Conservation (phyloP, 1,140 invertebrate genomes). For the Bombus waltoni region DNA sequence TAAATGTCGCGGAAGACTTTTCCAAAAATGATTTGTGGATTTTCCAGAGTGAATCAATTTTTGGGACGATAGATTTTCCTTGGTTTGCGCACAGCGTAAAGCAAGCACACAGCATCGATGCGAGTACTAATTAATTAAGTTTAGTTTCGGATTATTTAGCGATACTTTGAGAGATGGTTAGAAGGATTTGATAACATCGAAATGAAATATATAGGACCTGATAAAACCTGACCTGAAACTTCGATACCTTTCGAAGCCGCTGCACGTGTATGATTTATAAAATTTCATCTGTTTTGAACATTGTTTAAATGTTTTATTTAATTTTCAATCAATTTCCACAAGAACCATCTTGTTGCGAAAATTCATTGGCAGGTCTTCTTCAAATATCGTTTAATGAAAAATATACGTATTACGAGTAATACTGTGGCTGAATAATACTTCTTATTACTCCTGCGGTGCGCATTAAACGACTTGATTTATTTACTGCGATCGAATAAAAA, state of each 20-base stretch:
- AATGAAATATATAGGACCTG: too few relatives aligned
- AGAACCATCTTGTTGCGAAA: too few relatives aligned
- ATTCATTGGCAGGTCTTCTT: background rate
- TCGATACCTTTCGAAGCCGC: too few relatives aligned
- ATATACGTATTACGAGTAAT: background rate
- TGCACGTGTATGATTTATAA: too few relatives aligned
- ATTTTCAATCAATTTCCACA: background rate
- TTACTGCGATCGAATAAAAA: background rate
- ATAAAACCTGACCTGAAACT: too few relatives aligned
- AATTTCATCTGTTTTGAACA: background rate
- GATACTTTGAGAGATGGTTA: too few relatives aligned
- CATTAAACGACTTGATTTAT: background rate
- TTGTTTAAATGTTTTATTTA: background rate
- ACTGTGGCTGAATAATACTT: background rate
- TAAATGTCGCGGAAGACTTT: background rate
- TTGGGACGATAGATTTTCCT: too few relatives aligned
- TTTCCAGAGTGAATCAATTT: background rate
- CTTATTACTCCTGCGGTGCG: background rate
- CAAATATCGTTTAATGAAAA: background rate
- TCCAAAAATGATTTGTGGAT: background rate
- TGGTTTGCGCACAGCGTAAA: too few relatives aligned
- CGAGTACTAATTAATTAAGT: too few relatives aligned
- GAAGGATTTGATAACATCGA: too few relatives aligned
- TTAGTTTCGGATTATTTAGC: too few relatives aligned
- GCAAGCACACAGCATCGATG: too few relatives aligned